Percentiles rank a stretch among this genome's conserved stretches.
phyloP scores from a whole-genome alignment of 2,797 vertebrate genomes.

The Silurus lanzhouensis region DNA sequence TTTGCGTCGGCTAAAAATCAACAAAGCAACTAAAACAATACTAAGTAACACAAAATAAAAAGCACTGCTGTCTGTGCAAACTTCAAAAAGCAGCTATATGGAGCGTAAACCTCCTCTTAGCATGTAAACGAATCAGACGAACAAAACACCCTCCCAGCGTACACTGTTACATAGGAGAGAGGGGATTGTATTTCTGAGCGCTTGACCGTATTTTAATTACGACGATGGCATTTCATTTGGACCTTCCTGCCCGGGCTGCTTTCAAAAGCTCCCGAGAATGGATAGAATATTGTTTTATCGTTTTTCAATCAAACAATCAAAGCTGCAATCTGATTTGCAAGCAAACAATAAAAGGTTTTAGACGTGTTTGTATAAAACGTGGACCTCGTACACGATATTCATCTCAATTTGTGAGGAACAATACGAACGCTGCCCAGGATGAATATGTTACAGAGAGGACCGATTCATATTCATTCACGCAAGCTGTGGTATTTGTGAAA shows the following conservation, averaged over 20 bases:
- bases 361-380: background rate
- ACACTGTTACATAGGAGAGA: background rate
- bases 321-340: constrained; percentile 11
- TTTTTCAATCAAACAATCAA: constrained; percentile 36
- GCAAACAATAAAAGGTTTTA: constrained; percentile 11
- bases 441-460: background rate
- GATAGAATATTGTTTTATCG: constrained; percentile 16
- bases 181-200: constrained; percentile 8
- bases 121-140: constrained; percentile 10
- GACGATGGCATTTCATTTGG: background rate
- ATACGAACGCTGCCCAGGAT: background rate
- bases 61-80: background rate
- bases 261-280: constrained; percentile 27
- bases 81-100: background rate
- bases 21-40: background rate
- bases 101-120: background rate
- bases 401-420: background rate
- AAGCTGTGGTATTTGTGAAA: background rate
- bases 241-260: background rate
- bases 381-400: background rate
- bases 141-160: background rate
- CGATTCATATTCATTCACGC: background rate
- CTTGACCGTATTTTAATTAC: constrained; percentile 12
- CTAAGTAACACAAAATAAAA: background rate
- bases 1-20: background rate